Base-by-base conservation (phyloP, 92 coral and sea anemone genomes). In the Pocillopora meandrina region DNA sequence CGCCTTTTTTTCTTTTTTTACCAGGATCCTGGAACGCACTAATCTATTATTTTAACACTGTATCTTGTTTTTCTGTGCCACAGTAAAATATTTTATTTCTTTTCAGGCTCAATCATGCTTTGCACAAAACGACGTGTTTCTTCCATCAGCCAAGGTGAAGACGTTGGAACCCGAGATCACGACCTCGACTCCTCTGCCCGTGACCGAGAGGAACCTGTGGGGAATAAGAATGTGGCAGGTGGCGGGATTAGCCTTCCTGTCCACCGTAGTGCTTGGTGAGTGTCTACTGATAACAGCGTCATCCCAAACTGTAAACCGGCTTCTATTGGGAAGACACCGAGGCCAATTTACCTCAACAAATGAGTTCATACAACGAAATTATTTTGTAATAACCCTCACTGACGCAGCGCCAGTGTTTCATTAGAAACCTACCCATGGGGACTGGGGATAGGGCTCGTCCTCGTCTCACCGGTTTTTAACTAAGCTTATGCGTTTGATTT, bases 181-280 rank as follows among this genome's bases (percentile, higher is more conserved):
- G 20, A 75, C 85, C 8, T 66, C 90, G 36, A 85, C 92, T 56
- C 83, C 86, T 31, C 5, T 89, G 17, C 90, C 92, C 1, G 76
- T 84, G 31, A 86, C 80, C 13, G 94, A 91, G 87, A 76, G 72
- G 60, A 20, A 84, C 33, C 35, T 91, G 77, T 91, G 94, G 94
- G 94, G 94, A 15, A 73, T 89, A 72, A 85, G 92, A 72, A 72
- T 91, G 21, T 91, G 94, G 92, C 92, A 91, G 65, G 94, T 89
- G 10, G 81, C 66, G 12, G 94, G 88, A 8, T 80, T 91, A 14
- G 87, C 87, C 9, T 36, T 85, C 13, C 64, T 78, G 17, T 90
- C 82, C 17, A 77, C 92, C 10, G 73, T 91, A 47, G 69, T 89
- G 7, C 9, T 85, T 17, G 76, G 94, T 91, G 76, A 85, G 94